These are phyloP conservation scores for Antheraea assamensis DNA, from an alignment of 2,888 invertebrate species.

Conservation along the genomic window DNA sequence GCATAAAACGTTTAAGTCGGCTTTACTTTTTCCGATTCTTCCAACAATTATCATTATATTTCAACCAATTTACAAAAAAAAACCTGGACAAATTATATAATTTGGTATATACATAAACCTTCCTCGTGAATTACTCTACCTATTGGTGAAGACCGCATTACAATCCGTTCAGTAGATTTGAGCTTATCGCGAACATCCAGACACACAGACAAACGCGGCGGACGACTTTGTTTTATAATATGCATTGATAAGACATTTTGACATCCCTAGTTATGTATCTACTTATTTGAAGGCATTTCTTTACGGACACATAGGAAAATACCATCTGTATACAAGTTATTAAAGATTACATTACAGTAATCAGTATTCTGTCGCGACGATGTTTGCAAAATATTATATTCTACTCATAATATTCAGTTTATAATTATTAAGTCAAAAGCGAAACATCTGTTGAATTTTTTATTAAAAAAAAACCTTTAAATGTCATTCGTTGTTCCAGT, in stretches of 20 bases:
- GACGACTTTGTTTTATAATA: too few species aligned
- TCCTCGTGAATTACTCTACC: too few species aligned
- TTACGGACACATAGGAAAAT: not conserved
- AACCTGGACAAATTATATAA: too few species aligned
- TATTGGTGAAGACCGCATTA: too few species aligned
- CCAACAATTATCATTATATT: too few species aligned
- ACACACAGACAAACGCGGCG: too few species aligned
- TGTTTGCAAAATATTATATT: not conserved
- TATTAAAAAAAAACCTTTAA: not conserved
- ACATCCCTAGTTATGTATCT: not conserved
- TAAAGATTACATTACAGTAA: not conserved
- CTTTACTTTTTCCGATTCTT: too few species aligned
- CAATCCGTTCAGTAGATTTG: too few species aligned
- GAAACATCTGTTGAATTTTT: not conserved
- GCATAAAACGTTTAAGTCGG: too few species aligned
- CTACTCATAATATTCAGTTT: not conserved
- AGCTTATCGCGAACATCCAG: too few species aligned
- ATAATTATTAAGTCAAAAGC: not conserved
- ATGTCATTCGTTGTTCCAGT: not conserved
- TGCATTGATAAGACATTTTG: not conserved
- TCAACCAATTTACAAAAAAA: too few species aligned
- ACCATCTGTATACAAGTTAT: not conserved
- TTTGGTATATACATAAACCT: too few species aligned
- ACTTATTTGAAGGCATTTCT: not conserved
- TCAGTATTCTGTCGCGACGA: not conserved